These are phyloP conservation scores for Platysteira castanea DNA, from an alignment of 2,113 vertebrate species.

Conservation along the genomic window DNA sequence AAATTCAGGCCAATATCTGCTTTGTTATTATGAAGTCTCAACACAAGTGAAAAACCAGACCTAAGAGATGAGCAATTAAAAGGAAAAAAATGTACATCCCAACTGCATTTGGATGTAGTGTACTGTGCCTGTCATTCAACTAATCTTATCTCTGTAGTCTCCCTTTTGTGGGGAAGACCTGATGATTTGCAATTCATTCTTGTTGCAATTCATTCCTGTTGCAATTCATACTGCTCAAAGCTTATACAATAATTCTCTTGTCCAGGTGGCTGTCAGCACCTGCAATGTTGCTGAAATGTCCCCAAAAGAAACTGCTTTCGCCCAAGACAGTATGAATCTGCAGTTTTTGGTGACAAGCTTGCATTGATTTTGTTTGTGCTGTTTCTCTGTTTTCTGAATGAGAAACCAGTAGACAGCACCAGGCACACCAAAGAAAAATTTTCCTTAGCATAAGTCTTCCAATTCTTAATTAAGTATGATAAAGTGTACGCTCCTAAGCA, in stretches of 20 bases:
- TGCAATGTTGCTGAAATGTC: neutral
- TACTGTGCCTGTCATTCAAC: neutral
- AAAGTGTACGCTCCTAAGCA: neutral
- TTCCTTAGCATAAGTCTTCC: neutral
- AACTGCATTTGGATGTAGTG: neutral
- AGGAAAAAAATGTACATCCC: neutral
- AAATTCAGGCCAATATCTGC: neutral
- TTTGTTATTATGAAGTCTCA: neutral
- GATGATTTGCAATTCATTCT: conserved; percentile 34
- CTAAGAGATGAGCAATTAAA: neutral
- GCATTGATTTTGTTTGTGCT: neutral
- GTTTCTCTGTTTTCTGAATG: neutral
- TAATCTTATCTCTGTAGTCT: neutral
- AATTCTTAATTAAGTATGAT: neutral
- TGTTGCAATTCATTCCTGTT: neutral
- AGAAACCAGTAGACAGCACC: neutral
- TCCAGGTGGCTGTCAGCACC: conserved; percentile 13
- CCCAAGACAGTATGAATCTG: neutral
- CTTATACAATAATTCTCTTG: neutral
- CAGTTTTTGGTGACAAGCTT: neutral
- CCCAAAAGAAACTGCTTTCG: neutral
- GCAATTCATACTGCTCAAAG: conserved; percentile 3
- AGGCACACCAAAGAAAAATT: neutral
- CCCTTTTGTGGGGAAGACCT: neutral
- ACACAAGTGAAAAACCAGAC: neutral